A percentile compares a stretch with the other conserved stretches of the same genome.
These are phyloP conservation scores for Elephantulus edwardii DNA, from an alignment of 2,113 vertebrate species.

Conservation along the genomic window DNA sequence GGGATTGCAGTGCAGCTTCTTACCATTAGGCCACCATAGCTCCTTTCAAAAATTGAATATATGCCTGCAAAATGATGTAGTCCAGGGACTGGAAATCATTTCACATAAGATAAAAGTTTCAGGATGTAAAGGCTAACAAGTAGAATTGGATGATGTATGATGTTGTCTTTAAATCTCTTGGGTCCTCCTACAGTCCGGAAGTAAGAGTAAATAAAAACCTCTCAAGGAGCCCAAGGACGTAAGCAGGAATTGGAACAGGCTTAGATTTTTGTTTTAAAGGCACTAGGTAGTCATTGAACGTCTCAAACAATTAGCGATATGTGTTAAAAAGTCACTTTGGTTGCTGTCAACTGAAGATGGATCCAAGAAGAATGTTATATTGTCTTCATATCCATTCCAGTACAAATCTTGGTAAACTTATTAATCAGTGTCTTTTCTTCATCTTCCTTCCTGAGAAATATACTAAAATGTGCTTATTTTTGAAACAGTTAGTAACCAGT, in stretches of 20 bases:
- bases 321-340: not conserved
- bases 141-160: not conserved
- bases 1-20: no score
- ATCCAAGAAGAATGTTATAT: not conserved
- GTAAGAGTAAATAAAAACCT: not conserved
- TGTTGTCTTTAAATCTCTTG: not conserved
- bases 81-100: not conserved
- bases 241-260: not conserved
- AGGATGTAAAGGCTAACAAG: not conserved
- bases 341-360: not conserved
- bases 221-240: not conserved
- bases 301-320: not conserved
- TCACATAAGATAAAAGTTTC: not conserved
- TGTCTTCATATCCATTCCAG: conserved; percentile 2
- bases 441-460: no score
- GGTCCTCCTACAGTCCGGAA: not conserved
- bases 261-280: not conserved
- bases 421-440: conserved; percentile 27
- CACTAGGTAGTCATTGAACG: not conserved
- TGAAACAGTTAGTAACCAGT: no score
- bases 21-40: no score
- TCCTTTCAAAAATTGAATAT: not conserved
- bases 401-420: not conserved
- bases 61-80: not conserved
- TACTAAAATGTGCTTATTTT: no score